phyloP scores from a whole-genome alignment of 2,888 invertebrate species.

The Trichacis sp. region DNA sequence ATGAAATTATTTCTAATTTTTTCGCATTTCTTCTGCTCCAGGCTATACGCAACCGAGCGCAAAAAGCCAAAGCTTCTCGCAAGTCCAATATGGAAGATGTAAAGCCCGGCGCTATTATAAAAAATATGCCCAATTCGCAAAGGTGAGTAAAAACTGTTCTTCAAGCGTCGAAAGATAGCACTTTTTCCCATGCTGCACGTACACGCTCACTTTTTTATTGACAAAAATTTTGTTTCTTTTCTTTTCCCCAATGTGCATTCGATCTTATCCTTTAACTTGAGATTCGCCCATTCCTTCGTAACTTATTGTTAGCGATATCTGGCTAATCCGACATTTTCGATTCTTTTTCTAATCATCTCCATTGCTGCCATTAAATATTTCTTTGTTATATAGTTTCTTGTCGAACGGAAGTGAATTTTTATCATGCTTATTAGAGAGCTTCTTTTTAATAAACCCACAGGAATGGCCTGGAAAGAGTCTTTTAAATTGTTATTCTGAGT shows the following conservation, averaged over 20 bases:
- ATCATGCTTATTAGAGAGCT: background rate
- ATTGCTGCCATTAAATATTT: background rate
- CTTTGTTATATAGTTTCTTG: background rate
- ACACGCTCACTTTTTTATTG: background rate
- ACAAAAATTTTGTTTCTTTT: background rate
- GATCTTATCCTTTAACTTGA: background rate
- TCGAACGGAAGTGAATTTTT: background rate
- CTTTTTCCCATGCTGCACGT: background rate
- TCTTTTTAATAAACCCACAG: background rate
- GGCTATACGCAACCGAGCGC: constrained; percentile 88
- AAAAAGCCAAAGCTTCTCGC: constrained; percentile 84
- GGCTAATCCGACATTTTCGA: no score
- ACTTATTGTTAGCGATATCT: no score
- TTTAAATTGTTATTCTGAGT: background rate
- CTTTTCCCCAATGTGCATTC: background rate
- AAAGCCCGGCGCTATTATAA: constrained; percentile 85
- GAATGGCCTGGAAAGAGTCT: background rate
- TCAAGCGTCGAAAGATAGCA: background rate
- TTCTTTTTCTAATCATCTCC: background rate
- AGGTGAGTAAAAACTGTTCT: constrained; percentile 57
- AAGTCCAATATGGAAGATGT: constrained; percentile 82
- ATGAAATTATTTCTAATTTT: constrained; percentile 8
- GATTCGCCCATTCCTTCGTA: no score
- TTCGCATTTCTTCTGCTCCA: constrained; percentile 64
- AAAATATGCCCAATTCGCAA: constrained; percentile 87